Conservation (phyloP, 2,888 invertebrate species). For the Dascillus cervinus region DNA sequence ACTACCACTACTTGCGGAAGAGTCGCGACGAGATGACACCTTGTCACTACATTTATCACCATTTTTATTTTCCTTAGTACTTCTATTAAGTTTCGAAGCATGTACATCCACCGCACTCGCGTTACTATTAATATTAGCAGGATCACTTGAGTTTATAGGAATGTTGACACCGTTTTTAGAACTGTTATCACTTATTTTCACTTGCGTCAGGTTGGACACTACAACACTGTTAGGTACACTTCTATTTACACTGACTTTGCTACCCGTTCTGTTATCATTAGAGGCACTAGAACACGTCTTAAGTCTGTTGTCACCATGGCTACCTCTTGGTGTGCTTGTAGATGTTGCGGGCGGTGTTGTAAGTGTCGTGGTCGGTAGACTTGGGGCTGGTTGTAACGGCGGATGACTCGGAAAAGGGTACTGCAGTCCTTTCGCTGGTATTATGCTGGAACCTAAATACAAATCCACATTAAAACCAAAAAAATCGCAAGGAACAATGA, state of each 20-base stretch:
- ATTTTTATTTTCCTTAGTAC: conserved; percentile 22
- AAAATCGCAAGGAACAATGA: too few species aligned
- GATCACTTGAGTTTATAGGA: conserved; percentile 21
- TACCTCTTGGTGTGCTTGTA: conserved; percentile 24
- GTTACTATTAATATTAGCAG: conserved; percentile 7
- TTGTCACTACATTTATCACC: conserved; percentile 30
- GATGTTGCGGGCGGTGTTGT: conserved; percentile 18
- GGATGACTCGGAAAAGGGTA: conserved; percentile 76
- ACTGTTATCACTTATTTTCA: conserved; percentile 21
- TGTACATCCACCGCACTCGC: conserved; percentile 6
- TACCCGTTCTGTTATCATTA: conserved; percentile 32
- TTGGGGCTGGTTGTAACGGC: conserved; percentile 43
- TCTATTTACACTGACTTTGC: conserved; percentile 38
- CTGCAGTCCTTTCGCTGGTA: conserved; percentile 53
- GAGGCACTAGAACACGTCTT: conserved; percentile 33
- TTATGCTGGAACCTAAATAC: conserved; percentile 21
- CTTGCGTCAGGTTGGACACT: conserved; percentile 23
- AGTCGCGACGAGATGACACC: conserved; percentile 27
- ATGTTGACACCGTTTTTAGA: conserved; percentile 20
- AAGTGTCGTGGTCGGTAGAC: conserved; percentile 18
- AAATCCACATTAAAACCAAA: not conserved
- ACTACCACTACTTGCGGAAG: conserved; percentile 21
- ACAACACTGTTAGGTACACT: conserved; percentile 25
- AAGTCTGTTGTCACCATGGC: conserved; percentile 36
- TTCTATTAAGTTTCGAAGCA: conserved; percentile 18